These are phyloP conservation scores for Acanthisitta chloris DNA, from an alignment of 2,113 vertebrate genomes.

Conservation along the genomic window DNA sequence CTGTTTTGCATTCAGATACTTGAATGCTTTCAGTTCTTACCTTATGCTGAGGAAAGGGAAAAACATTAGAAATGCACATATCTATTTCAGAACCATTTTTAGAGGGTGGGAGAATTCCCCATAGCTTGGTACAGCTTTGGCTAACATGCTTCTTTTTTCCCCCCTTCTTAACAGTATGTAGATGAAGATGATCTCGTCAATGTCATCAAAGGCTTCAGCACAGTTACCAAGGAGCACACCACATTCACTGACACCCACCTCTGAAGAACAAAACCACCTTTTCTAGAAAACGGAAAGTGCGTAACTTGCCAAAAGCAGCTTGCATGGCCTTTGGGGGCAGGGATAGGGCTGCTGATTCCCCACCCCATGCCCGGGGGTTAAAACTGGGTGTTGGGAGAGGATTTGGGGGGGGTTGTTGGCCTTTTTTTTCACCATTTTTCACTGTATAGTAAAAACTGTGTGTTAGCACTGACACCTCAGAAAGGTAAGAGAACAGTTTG, in stretches of 20 bases:
- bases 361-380: not conserved
- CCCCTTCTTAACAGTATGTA: conserved; percentile 74
- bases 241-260: conserved; percentile 91
- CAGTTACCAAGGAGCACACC: conserved; percentile 87
- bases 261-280: not conserved
- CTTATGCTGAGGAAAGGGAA: not conserved
- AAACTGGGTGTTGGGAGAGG: not conserved
- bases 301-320: conserved; percentile 59
- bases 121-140: not conserved
- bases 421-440: not conserved
- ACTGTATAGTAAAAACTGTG: not conserved
- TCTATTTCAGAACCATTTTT: not conserved
- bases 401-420: not conserved
- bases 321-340: not conserved
- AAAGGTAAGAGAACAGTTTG: not conserved
- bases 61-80: not conserved
- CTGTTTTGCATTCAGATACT: not conserved
- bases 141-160: not conserved
- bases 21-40: not conserved
- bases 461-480: not conserved
- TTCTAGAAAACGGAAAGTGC: not conserved
- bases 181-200: conserved; percentile 90
- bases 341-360: not conserved
- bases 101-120: not conserved
- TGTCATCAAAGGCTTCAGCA: conserved; percentile 88